These are phyloP conservation scores for Paramormyrops kingsleyae DNA, from an alignment of 2,113 vertebrate genomes.

Conservation along the genomic window DNA sequence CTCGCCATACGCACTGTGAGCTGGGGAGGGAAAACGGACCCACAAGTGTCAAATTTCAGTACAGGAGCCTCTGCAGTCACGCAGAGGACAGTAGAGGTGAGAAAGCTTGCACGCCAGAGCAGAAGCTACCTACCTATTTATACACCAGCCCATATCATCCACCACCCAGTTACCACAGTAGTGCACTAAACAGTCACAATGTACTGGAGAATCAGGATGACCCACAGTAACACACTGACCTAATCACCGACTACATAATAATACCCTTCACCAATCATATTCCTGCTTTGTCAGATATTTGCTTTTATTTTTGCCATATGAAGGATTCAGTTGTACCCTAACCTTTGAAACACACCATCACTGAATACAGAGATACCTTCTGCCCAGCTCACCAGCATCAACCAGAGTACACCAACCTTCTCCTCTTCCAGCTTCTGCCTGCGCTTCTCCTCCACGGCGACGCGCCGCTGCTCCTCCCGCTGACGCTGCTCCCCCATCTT, in stretches of 20 bases:
- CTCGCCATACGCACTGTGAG: too few species aligned
- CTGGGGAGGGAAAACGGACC: slow-evolving; percentile 1
- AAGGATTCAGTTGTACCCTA: background rate
- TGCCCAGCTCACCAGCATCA: background rate
- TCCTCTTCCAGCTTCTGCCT: slow-evolving; percentile 83
- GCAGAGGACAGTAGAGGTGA: background rate
- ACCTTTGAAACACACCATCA: background rate
- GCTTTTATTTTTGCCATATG: background rate
- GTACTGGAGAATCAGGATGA: background rate
- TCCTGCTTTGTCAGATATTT: background rate
- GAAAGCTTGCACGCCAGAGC: background rate
- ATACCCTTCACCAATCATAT: background rate
- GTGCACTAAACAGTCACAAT: background rate
- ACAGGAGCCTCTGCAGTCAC: background rate
- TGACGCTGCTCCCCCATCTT: slow-evolving; percentile 79
- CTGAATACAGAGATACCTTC: background rate
- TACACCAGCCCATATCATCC: background rate
- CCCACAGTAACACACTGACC: background rate
- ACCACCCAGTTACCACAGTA: background rate
- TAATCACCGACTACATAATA: background rate
- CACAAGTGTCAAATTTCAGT: background rate
- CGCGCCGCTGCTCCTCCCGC: slow-evolving; percentile 81
- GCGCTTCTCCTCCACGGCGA: slow-evolving; percentile 83
- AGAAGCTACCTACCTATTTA: background rate
- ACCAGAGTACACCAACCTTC: slow-evolving; percentile 59